Percentiles rank a stretch among this genome's conserved stretches.
Conservation (phyloP, 2,888 invertebrate species). For the Hypena proboscidalis region DNA sequence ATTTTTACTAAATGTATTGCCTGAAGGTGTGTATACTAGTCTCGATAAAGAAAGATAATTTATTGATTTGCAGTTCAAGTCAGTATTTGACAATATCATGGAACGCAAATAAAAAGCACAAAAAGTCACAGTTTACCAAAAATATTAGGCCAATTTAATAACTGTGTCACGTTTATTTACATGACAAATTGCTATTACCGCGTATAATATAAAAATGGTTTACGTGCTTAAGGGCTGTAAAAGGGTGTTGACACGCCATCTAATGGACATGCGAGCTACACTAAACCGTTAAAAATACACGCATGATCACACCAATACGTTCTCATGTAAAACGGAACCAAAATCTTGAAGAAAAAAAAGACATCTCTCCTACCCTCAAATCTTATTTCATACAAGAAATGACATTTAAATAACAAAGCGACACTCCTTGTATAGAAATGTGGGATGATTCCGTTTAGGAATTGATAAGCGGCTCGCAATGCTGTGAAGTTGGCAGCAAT, state of each 20-base stretch:
- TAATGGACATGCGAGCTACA: constrained; percentile 19
- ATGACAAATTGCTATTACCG: constrained; percentile 16
- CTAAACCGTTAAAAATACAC: constrained; percentile 46
- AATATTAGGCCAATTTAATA: no score
- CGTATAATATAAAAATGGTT: constrained; percentile 14
- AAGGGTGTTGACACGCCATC: constrained; percentile 39
- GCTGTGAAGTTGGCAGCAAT: constrained; percentile 63
- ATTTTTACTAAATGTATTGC: no score
- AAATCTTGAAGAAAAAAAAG: constrained; percentile 17
- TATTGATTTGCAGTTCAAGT: no score
- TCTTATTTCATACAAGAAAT: constrained; percentile 5
- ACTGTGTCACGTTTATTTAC: no score
- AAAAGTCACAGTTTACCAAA: no score
- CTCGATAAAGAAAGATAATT: no score
- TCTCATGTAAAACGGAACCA: constrained; percentile 63
- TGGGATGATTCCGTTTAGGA: constrained; percentile 59
- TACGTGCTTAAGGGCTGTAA: constrained; percentile 19
- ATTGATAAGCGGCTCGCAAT: constrained; percentile 52
- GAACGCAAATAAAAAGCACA: no score
- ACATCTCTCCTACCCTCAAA: constrained; percentile 4
- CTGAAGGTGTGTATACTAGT: no score
- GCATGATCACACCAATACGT: constrained; percentile 45
- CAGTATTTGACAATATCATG: no score
- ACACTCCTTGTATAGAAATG: constrained; percentile 61
- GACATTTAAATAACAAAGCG: constrained; percentile 19